These are phyloP conservation scores for Synanthedon myopaeformis DNA, from an alignment of 2,888 invertebrate genomes.

Conservation along the genomic window DNA sequence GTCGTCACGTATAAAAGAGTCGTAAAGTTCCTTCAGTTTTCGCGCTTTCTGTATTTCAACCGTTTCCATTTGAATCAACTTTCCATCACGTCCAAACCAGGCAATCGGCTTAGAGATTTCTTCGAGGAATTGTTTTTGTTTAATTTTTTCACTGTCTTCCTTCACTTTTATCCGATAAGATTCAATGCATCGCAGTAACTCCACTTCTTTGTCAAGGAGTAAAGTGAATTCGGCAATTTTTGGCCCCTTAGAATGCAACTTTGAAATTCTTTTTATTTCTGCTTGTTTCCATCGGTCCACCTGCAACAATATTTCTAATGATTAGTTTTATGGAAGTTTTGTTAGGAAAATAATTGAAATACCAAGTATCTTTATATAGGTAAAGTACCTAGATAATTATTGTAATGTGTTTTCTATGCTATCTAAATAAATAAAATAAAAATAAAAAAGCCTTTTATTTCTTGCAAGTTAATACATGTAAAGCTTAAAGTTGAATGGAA, in stretches of 20 bases:
- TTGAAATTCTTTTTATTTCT: constrained; percentile 73
- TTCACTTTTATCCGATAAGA: constrained; percentile 72
- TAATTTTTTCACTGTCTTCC: constrained; percentile 71
- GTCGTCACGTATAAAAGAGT: constrained; percentile 72
- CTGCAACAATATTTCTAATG: constrained; percentile 20
- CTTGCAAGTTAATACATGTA: too few species aligned
- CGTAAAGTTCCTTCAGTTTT: constrained; percentile 79
- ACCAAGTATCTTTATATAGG: too few species aligned
- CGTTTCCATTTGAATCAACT: constrained; percentile 82
- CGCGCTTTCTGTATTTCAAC: constrained; percentile 83
- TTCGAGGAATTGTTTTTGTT: constrained; percentile 73
- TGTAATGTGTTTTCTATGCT: too few species aligned
- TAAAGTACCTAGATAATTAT: too few species aligned
- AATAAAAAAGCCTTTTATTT: too few species aligned
- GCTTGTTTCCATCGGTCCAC: constrained; percentile 77
- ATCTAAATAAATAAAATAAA: too few species aligned
- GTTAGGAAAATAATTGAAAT: not conserved
- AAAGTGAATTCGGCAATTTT: constrained; percentile 78
- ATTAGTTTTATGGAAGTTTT: too few species aligned
- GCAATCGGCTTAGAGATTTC: constrained; percentile 78
- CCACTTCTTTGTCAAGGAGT: constrained; percentile 80
- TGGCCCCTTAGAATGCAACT: constrained; percentile 74
- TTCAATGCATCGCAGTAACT: constrained; percentile 77
- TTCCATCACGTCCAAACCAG: constrained; percentile 81
- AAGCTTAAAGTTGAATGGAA: too few species aligned